phyloP scores from a whole-genome alignment of 2,113 vertebrate species.

The Gobio gobio region DNA sequence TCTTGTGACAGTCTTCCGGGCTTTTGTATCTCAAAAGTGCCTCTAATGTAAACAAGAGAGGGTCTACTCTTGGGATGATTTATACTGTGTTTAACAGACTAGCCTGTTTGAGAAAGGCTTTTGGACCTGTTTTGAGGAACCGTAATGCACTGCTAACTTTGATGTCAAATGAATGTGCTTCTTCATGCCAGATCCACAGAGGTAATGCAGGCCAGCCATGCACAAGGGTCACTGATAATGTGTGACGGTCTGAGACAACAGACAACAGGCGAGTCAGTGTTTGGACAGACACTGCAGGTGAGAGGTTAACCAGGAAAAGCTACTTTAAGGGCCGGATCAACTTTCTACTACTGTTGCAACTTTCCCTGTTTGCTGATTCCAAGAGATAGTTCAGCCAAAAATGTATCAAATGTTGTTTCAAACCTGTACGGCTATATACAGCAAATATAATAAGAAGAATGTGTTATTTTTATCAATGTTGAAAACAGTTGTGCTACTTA shows the following conservation, averaged over 20 bases:
- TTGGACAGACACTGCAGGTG: constrained; percentile 54
- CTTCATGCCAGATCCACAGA: constrained; percentile 51
- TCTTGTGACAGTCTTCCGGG: not conserved
- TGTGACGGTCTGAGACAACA: constrained; percentile 53
- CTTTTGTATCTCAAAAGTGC: not conserved
- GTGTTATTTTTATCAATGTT: not conserved
- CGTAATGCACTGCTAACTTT: constrained; percentile 11
- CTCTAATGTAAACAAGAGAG: constrained; percentile 9
- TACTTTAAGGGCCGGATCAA: not conserved
- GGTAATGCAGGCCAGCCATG: constrained; percentile 55
- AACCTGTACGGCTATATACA: not conserved
- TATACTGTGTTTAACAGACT: constrained; percentile 9
- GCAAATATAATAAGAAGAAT: not conserved
- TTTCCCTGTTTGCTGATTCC: constrained; percentile 46
- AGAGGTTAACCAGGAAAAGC: constrained; percentile 59
- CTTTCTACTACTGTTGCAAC: constrained; percentile 37
- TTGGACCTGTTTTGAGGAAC: not conserved
- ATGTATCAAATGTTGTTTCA: not conserved
- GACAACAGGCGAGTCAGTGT: constrained; percentile 68
- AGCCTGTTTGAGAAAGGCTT: not conserved
- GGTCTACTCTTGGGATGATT: constrained; percentile 10
- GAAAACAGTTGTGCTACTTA: not conserved
- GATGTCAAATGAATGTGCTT: constrained; percentile 47
- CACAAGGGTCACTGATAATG: constrained; percentile 52
- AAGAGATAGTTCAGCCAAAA: not conserved